Conservation (phyloP, 1,140 invertebrate genomes). For the Drosophila auraria region DNA sequence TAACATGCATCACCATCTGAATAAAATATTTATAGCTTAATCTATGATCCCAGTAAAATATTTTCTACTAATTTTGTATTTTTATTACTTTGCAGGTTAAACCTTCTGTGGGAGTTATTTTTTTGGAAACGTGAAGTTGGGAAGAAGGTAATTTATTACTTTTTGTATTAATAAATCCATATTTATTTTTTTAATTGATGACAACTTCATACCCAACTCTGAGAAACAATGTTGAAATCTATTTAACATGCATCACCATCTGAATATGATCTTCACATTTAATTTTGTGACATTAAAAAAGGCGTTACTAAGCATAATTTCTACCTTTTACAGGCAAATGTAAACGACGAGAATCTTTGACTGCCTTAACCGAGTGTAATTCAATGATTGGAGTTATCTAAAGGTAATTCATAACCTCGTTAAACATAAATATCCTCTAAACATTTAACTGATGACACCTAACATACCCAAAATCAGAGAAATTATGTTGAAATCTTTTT, state of each 20-base stretch:
- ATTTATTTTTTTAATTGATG: conserved; percentile 48
- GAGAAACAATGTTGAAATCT: conserved; percentile 66
- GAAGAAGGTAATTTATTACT: background rate
- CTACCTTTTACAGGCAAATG: conserved; percentile 15
- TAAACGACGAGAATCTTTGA: too few relatives aligned
- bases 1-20: conserved; percentile 72
- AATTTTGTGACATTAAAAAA: background rate
- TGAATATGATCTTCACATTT: background rate
- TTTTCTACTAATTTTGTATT: background rate
- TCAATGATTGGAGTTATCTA: background rate
- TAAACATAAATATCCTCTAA: background rate
- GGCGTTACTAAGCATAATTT: background rate
- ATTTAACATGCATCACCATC: conserved; percentile 76
- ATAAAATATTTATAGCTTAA: background rate
- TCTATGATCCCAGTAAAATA: background rate
- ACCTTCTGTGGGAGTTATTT: background rate
- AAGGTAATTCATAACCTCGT: background rate
- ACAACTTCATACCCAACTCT: conserved; percentile 60
- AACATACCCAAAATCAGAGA: conserved; percentile 47
- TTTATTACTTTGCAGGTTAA: conserved; percentile 6
- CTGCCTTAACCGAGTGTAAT: too few relatives aligned
- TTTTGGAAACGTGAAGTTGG: too few relatives aligned
- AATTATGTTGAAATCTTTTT: conserved; percentile 52
- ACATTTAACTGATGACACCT: conserved; percentile 46
- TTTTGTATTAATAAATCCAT: background rate